phyloP scores from a whole-genome alignment of 1,140 invertebrate genomes.

The Babylonia areolata region DNA sequence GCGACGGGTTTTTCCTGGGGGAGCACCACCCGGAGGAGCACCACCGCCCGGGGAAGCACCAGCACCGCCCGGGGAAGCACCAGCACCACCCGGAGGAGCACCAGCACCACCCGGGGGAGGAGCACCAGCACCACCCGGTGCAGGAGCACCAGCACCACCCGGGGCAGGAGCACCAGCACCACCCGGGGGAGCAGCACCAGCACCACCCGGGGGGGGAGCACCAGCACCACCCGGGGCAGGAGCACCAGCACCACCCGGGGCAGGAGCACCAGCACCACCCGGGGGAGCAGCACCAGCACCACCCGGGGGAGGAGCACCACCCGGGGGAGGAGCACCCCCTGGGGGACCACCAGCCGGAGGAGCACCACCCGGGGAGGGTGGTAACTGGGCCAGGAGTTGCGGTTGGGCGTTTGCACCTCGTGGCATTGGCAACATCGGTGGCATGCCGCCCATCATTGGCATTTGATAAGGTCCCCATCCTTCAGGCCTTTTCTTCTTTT shows the following conservation, averaged over 20 bases:
- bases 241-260: neutral
- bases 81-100: neutral
- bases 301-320: neutral
- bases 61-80: neutral
- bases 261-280: too few species aligned
- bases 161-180: too few species aligned
- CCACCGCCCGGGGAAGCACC: neutral
- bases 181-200: neutral
- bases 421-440: neutral
- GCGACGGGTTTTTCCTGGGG: neutral
- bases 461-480: too few species aligned
- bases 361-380: neutral
- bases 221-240: neutral
- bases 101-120: neutral
- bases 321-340: neutral
- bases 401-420: neutral
- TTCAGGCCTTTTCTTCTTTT: too few species aligned
- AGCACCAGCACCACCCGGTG: neutral
- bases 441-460: neutral
- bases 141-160: too few species aligned
- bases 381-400: neutral
- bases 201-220: neutral
- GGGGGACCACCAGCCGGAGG: neutral
- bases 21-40: too few species aligned
- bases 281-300: too few species aligned